phyloP scores from a whole-genome alignment of 2,113 vertebrate species.

The Microtus richardsoni region DNA sequence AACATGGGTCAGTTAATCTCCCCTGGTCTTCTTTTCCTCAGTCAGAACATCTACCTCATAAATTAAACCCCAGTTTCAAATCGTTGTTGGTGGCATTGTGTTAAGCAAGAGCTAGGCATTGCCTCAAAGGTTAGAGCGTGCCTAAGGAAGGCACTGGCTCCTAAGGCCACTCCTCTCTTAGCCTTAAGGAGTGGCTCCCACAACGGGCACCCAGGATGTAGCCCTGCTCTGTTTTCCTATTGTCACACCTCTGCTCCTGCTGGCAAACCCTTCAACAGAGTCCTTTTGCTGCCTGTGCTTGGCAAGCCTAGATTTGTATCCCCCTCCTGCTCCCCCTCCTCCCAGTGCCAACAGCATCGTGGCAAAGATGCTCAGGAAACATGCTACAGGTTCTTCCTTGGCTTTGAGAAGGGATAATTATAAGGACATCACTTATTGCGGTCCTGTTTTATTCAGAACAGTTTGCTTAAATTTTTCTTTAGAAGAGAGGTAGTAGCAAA shows the following conservation, averaged over 20 bases:
- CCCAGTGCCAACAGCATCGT: background rate
- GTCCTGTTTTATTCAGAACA: background rate
- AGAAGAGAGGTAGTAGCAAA: background rate
- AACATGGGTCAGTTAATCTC: background rate
- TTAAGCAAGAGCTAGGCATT: background rate
- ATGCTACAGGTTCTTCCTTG: background rate
- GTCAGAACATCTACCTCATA: background rate
- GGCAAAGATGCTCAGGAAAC: slow-evolving; percentile 11
- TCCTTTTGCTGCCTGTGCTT: background rate
- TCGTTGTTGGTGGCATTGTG: background rate
- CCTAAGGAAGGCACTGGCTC: accelerated
- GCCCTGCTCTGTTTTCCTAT: background rate
- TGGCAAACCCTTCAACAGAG: background rate
- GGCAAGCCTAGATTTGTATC: background rate
- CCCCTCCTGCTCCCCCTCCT: background rate
- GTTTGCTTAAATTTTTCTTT: background rate
- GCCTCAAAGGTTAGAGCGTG: background rate
- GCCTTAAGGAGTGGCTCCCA: background rate
- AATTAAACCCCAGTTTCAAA: background rate
- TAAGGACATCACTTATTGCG: slow-evolving; percentile 5
- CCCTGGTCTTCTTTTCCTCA: background rate
- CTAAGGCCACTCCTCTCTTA: background rate
- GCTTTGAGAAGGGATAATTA: background rate
- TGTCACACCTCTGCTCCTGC: background rate
- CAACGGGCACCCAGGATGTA: background rate